Base-by-base conservation (phyloP, 2,797 vertebrate species). In the Aulostomus chinensis region DNA sequence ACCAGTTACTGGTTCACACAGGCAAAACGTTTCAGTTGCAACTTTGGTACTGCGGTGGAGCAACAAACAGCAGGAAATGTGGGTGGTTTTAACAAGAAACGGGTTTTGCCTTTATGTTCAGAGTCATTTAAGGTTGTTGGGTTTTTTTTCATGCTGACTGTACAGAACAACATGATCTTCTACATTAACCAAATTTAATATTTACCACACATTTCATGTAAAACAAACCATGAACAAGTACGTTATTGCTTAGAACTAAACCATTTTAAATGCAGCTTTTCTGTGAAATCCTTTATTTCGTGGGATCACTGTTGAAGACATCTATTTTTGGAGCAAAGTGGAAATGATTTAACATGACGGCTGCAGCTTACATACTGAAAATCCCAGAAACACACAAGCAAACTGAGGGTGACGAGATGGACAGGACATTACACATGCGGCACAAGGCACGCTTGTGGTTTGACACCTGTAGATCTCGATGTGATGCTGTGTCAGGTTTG, bases 61-160 rank as follows among this genome's bases (percentile, higher is more conserved):
- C 63, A 73, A 68, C 73, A 73, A 79, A 79, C 76, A 84, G 85
- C 92, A 93, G 93, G 93, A 95, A 95, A 90, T 87, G 93, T 91
- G 87, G 93, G 93, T 76, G 92, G 91, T 88, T 93, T 91, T 93
- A 89, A 91, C 90, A 91, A 91, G 84, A 92, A 92, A 82, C 73
- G 65, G 79, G 70, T 92, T 90, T 88, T 83, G 62, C 71, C 86
- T 30, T 88, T 87, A 76, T 86, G 43, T 85, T 84, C 73, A 69
- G 49, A 60, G 85, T 82, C 81, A 84, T 78, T 77, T 84, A 68
- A 41, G 58, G 62, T 67, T 76, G 76, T 68, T 69, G 17, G 4
- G 4, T 30, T 30, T n/a, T 30, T 65, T 77, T 76, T 73, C 54
- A 68, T 76, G 83, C 78, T 83, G 64, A 80, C 62, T 78, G 53